Evolutionary conservation across 2,797 vertebrate genomes (phyloP), one percentile per base, ranked within the genome.

Genomic region (Anableps anableps): DNA sequence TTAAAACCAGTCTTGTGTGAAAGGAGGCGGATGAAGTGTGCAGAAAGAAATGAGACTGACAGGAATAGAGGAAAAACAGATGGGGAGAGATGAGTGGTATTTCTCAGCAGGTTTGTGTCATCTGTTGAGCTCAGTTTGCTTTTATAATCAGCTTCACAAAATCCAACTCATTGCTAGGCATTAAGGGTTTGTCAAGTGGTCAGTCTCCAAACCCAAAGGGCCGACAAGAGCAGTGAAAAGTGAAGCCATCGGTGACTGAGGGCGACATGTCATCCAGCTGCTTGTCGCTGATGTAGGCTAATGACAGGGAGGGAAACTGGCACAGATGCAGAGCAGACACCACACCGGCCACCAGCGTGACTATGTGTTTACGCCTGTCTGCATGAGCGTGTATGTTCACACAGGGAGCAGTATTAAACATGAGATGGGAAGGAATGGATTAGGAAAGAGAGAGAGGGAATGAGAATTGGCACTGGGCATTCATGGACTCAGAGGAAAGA

Each of bases 381-480:
- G 81, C 78, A 58, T 70, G 23, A 0, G 82, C 81, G 79, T 72
- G 73, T 81, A 78, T 79, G 82, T 81, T 85, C 80, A 87, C 91
- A 91, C 83, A 77, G 80, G 41, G 81, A 83, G 81, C 80, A 58
- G 77, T 62, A 85, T 85, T 75, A 75, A 81, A 70, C 80, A 80
- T 72, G 90, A 87, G 87, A 88, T 86, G 81, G 78, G 86, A 90
- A 86, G 81, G 83, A 86, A 83, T 86, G 80, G 82, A 91, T 91
- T 84, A 88, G 83, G 82, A 82, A 81, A 70, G 70, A 87, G 83
- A 78, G 76, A 83, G 89, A 92, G 93, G 88, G 90, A n/a, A n/a
- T 91, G 91, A 90, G 91, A 92, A 88, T 71, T 88, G 88, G 91
- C 92, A 85, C 90, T 75, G 82, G 91, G 91, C 90, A 92, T 91